These are phyloP conservation scores for Lysandra bellargus DNA, from an alignment of 2,888 invertebrate genomes.

Conservation along the genomic window DNA sequence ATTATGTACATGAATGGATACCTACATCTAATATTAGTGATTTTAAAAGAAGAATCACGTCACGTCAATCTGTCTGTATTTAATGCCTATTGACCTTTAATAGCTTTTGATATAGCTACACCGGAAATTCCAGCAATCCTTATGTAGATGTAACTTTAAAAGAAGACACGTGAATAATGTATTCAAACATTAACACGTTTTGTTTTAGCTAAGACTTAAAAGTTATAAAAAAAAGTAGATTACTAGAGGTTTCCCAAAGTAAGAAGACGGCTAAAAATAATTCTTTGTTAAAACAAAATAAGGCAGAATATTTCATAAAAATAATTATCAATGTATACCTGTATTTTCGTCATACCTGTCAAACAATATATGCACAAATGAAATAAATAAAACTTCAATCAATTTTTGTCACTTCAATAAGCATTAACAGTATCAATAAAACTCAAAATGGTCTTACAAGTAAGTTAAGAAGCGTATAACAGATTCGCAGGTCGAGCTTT, in stretches of 20 bases:
- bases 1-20: not conserved
- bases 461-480: not conserved
- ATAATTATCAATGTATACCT: not conserved
- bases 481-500: slow-evolving; percentile 1
- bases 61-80: not conserved
- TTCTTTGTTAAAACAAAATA: not conserved
- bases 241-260: not conserved
- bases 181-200: not conserved
- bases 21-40: not conserved
- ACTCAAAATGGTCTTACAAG: not conserved
- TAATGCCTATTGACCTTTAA: not conserved
- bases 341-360: not conserved
- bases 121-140: not conserved
- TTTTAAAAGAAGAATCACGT: not conserved
- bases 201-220: not conserved
- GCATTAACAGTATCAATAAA: slow-evolving; percentile 13
- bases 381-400: not conserved
- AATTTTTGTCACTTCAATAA: slow-evolving; percentile 24
- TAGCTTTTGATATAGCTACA: not conserved
- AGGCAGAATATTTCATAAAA: not conserved
- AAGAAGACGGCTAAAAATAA: not conserved
- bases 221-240: not conserved
- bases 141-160: not conserved
- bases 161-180: not conserved
- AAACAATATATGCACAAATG: not conserved